phyloP scores from a whole-genome alignment of 2,113 vertebrate species.

The Centropristis striata region DNA sequence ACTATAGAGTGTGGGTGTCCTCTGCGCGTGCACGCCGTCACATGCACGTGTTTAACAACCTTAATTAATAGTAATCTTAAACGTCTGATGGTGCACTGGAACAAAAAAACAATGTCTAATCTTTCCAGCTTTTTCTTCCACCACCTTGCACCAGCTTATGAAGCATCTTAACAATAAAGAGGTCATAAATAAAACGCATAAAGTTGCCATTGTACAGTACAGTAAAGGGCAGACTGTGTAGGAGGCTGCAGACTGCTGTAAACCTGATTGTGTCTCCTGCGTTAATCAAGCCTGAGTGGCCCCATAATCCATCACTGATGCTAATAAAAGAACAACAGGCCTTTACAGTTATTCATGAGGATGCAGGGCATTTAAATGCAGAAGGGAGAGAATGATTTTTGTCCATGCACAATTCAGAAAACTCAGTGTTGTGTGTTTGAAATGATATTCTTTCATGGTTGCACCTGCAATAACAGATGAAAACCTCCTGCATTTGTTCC shows the following conservation, averaged over 20 bases:
- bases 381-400: background rate
- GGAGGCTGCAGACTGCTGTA: slow-evolving; percentile 4
- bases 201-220: background rate
- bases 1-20: slow-evolving; percentile 67
- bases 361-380: background rate
- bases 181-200: background rate
- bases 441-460: background rate
- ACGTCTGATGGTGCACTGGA: slow-evolving; percentile 4
- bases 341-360: background rate
- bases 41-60: slow-evolving; percentile 10
- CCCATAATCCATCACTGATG: background rate
- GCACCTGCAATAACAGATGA: background rate
- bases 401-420: background rate
- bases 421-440: background rate
- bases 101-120: background rate
- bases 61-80: slow-evolving; percentile 32
- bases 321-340: background rate
- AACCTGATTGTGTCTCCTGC: background rate
- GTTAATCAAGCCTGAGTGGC: slow-evolving; percentile 8
- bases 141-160: background rate
- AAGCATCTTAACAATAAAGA: background rate
- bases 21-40: slow-evolving; percentile 41
- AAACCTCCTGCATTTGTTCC: no score
- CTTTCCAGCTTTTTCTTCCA: background rate
- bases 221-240: background rate